Conservation (phyloP, 2,888 invertebrate genomes). For the Heliconius aoede region DNA sequence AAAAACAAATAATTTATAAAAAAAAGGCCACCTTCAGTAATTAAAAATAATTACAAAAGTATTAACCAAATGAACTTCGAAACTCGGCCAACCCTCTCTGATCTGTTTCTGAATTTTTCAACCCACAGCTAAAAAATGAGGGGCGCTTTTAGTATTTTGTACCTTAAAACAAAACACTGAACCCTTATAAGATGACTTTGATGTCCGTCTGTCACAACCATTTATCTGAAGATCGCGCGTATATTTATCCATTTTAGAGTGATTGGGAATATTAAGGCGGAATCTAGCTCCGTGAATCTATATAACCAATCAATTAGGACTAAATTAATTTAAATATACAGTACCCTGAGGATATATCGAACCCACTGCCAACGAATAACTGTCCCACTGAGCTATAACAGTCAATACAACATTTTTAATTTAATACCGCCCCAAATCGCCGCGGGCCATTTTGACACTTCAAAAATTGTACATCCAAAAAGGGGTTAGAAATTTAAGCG, state of each 20-base stretch:
- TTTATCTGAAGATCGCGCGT: not conserved
- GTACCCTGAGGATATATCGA: not conserved
- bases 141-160: not conserved
- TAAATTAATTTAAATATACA: not conserved
- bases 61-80: conserved; percentile 24
- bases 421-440: conserved; percentile 36
- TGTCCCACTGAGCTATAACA: not conserved
- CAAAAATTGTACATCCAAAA: conserved; percentile 11
- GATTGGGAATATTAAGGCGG: not conserved
- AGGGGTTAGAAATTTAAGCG: conserved; percentile 9
- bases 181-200: not conserved
- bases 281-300: not conserved
- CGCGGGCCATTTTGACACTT: conserved; percentile 39
- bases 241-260: no score
- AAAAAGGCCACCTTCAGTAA: not conserved
- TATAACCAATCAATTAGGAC: not conserved
- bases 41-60: conserved; percentile 15
- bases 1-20: not conserved
- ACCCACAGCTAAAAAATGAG: not conserved
- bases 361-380: not conserved
- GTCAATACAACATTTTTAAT: conserved; percentile 37
- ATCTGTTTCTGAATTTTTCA: conserved; percentile 3
- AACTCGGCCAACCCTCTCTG: conserved; percentile 20
- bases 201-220: not conserved
- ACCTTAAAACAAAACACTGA: not conserved